Base-by-base conservation (phyloP, 2,888 invertebrate genomes). In the Drosophila nr. medialis region DNA sequence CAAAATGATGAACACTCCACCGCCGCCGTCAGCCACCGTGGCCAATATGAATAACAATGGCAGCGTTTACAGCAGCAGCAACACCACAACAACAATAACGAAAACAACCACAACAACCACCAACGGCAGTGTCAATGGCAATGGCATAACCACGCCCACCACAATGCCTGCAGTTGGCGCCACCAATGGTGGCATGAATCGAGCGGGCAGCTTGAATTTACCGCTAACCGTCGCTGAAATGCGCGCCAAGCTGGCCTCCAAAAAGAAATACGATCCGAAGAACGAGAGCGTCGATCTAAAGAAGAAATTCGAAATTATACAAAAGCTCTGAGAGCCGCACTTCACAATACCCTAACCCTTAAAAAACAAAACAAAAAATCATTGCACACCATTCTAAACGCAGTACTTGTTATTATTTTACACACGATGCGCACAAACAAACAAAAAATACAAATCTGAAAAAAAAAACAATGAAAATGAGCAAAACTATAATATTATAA, bases 151-250 rank as follows among this genome's bases (percentile, higher is more conserved):
- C 77, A 67, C 64, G 45, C 64, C 76, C 53, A 82, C 62, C 48
- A 18, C 49, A 59, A 30, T 56, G 49, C 58, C 75, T 45, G 29
- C 80, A 53, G 36, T 53, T 27, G 42, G 76, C 36, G 38, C 80
- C 18, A 32, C 73, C 54, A 79, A 53, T 18, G 56, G 55, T 29
- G 71, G 54, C 45, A 77, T 74, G 77, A 91, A 85, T 56, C 81
- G 83, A 48, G 77, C 86, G 13, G 94, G 93, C 72, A 83, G 89
- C 32, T 94, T 98, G 70, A 97, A 98, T 93, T 94, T 98, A 80
- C 96, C 96, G 90, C 97, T 98, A 96, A 97, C 98, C 70, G 98
- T 97, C n/a, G 97, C 97, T 53, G 97, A 98, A 93, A 95, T 98
- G 94, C 95, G 98, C 64, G 97, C 97, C 63, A 96, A 96, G 88